A percentile compares a stretch with the other conserved stretches of the same genome.
These are phyloP conservation scores for Parnassius glacialis DNA, from an alignment of 2,888 invertebrate genomes.

Conservation along the genomic window DNA sequence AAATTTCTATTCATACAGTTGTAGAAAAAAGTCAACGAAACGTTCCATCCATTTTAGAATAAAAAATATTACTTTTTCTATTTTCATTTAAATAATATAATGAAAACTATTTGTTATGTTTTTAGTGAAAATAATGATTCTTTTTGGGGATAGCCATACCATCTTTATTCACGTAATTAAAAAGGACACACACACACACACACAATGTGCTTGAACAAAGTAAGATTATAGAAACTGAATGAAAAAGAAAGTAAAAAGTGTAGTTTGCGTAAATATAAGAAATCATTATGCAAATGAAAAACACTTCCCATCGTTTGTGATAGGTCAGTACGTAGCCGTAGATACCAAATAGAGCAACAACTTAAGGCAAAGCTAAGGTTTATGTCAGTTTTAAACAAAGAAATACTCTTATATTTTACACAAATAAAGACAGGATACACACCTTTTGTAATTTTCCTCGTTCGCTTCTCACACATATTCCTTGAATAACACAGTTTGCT, in stretches of 20 bases:
- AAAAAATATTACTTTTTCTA: too few relatives aligned
- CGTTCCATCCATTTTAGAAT: too few relatives aligned
- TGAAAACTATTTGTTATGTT: too few relatives aligned
- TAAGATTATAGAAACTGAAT: too few relatives aligned
- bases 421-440: background rate
- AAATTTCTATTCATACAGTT: too few relatives aligned
- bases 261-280: background rate
- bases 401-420: background rate
- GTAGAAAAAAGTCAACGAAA: too few relatives aligned
- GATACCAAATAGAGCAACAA: background rate
- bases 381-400: background rate
- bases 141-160: too few relatives aligned
- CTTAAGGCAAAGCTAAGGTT: background rate
- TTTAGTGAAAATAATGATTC: too few relatives aligned
- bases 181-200: too few relatives aligned
- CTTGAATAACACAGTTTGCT: constrained; percentile 26
- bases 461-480: constrained; percentile 26
- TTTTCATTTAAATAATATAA: too few relatives aligned
- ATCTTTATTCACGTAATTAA: too few relatives aligned
- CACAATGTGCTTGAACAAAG: too few relatives aligned
- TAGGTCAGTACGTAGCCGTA: constrained; percentile 22
- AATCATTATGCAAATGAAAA: background rate
- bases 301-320: constrained; percentile 12
- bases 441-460: constrained; percentile 27
- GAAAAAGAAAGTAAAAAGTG: background rate